Base-by-base conservation (phyloP, 1,140 invertebrate species). In the Microplitis demolitor region DNA sequence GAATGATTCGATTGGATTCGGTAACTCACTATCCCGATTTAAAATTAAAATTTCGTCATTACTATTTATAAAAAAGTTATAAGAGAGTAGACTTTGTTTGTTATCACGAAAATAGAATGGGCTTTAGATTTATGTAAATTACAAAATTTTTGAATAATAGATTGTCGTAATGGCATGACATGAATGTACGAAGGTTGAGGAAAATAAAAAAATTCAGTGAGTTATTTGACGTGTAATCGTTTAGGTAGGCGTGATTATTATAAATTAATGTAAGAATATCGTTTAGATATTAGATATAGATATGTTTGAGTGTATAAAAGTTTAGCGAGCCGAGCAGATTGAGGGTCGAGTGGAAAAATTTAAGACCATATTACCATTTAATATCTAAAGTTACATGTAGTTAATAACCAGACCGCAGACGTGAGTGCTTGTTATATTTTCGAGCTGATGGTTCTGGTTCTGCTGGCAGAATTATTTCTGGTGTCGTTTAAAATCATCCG, bases 331-430 rank as follows among this genome's bases (percentile, higher is more conserved):
- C 5, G 31, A 56, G n/a, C 64, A 6, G 39, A 33, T 11, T 53
- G 64, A 51, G n/a, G 64, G 16, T 66, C 53, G 50, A 66, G 39
- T 66, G 64, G 45, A 66, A 66, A 51, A 66, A 66, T 66, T 66
- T 51, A 66, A 66, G 45, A 66, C 4, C 45, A 66, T 66, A 31
- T 45, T 31, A 66, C 45, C 39, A 24, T 33, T 33, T 45, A 45
- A 16, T 45, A 45, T 45, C 39, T 45, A 31, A 51, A 16, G 24
- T n/a, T 56, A 56, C 54, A 56, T 56, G n/a, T 16, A 56, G 39
- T 45, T 8, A 45, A 45, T 45, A 45, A 45, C 39, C 39, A 45
- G 39, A 45, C 39, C 39, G 39, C 39, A 45, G 39, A 45, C 39
- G 39, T 45, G 39, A 45, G 39, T 45, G 39, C 39, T 45, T 6